phyloP scores from a whole-genome alignment of 2,113 vertebrate genomes.

The Addax nasomaculatus region DNA sequence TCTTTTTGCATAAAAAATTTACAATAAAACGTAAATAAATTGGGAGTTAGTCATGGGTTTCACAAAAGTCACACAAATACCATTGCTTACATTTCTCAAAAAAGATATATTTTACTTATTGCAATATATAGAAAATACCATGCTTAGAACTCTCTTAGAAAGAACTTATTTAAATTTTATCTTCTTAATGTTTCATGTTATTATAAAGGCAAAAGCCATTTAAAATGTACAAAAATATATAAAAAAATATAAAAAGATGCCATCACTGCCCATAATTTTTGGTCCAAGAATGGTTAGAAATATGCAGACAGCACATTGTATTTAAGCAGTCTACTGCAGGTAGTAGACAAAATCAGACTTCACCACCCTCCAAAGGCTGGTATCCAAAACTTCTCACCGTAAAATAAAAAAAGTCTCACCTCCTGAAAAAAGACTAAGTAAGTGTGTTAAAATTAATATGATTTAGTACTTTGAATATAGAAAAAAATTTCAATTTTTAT shows the following conservation, averaged over 20 bases:
- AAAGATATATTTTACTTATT: not conserved
- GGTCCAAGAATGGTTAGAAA: not conserved
- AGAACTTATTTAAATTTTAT: not conserved
- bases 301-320: accelerated
- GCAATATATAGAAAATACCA: not conserved
- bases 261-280: not conserved
- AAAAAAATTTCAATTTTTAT: not conserved
- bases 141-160: not conserved
- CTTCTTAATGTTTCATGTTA: not conserved
- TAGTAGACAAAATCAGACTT: not conserved
- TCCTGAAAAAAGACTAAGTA: not conserved
- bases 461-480: not conserved
- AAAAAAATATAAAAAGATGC: not conserved
- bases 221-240: not conserved
- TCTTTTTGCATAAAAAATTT: not conserved
- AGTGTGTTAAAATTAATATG: not conserved
- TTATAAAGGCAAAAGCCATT: not conserved
- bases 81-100: not conserved
- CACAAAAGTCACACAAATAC: not conserved
- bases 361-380: not conserved
- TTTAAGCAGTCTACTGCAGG: not conserved
- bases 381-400: not conserved
- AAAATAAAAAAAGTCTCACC: not conserved
- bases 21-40: not conserved
- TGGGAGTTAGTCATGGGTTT: not conserved